Evolutionary conservation across 2,888 invertebrate species (phyloP).

Genomic region (Omphaloscelis lunosa): DNA sequence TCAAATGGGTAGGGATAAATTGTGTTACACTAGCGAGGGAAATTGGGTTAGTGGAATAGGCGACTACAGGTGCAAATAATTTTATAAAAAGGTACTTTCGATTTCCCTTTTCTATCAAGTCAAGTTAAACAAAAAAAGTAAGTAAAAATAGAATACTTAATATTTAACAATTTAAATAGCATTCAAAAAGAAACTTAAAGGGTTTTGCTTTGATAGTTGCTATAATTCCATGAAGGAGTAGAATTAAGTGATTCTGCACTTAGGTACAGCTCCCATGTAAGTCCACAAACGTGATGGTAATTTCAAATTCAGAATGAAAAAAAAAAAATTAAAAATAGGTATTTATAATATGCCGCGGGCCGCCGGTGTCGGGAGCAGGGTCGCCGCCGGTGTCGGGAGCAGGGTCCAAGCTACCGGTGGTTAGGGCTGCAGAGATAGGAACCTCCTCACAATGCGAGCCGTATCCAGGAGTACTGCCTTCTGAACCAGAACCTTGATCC

Average conservation of each 20-base stretch:
- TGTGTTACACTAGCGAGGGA: slow-evolving; percentile 1
- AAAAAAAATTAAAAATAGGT: neutral
- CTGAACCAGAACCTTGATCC: too few species aligned
- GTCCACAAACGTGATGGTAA: neutral
- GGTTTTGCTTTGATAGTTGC: neutral
- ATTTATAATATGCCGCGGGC: rapidly evolving
- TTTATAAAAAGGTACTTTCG: neutral
- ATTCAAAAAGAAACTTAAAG: neutral
- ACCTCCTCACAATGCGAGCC: too few species aligned
- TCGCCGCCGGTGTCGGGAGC: too few species aligned
- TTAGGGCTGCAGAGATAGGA: too few species aligned
- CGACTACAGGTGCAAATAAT: neutral
- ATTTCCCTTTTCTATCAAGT: neutral
- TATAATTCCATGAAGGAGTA: neutral
- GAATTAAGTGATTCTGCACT: neutral
- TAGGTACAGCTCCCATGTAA: neutral
- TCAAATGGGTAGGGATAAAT: slow-evolving; percentile 10
- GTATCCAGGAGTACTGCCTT: too few species aligned
- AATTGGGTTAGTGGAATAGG: neutral
- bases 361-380: too few species aligned
- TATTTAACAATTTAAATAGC: too few species aligned
- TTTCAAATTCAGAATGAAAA: neutral
- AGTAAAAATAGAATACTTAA: too few species aligned
- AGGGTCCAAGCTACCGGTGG: too few species aligned
- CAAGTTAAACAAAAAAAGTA: neutral